Evolutionary conservation across 2,888 invertebrate genomes (phyloP), one percentile per base, ranked within the genome.

Genomic region (Hydropsyche betteni): DNA sequence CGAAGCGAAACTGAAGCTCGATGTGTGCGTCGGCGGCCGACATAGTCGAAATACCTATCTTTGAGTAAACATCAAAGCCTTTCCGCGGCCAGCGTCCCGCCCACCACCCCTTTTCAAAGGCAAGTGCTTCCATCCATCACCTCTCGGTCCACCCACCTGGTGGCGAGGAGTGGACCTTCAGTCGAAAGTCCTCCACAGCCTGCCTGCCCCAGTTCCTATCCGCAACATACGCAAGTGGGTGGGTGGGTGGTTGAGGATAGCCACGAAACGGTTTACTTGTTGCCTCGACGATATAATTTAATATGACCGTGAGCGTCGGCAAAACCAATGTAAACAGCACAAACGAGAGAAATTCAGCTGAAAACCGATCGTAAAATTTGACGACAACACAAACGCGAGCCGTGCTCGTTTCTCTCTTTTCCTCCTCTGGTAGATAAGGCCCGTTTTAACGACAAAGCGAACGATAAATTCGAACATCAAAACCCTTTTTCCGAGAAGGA

Each of bases 261-360:
- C 24, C 34, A 44, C 36, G 64, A 12, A 36, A 36, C 64, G 52
- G 75, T 55, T 53, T 53, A 76, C 75, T 76, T 76, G 75, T 76
- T 76, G 75, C 75, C 68, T 61, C 38, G 38, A 64, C 69, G 61
- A 68, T 75, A 71, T 71, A 75, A 75, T 75, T 75, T 75, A 75
- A 75, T 75, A 75, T 75, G 64, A 64, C 74, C 68, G 55, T 58
- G 44, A 36, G 69, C 61, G 75, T 34, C 50, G 38, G 68, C 53
- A 36, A 38, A 52, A 52, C 61, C 52, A 73, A 53, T 76, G 73
- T 76, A 76, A 76, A 76, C 72, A 76, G 16, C 16, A 50, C 71
- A 71, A 74, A 71, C 75, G 71, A 10, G 36, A 64, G 61, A 64
- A 24, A 16, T 73, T 70, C 53, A 71, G 71, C n/a, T 68, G 10